Evolutionary conservation across 2,113 vertebrate genomes (phyloP).

Genomic region (Sprattus sprattus): DNA sequence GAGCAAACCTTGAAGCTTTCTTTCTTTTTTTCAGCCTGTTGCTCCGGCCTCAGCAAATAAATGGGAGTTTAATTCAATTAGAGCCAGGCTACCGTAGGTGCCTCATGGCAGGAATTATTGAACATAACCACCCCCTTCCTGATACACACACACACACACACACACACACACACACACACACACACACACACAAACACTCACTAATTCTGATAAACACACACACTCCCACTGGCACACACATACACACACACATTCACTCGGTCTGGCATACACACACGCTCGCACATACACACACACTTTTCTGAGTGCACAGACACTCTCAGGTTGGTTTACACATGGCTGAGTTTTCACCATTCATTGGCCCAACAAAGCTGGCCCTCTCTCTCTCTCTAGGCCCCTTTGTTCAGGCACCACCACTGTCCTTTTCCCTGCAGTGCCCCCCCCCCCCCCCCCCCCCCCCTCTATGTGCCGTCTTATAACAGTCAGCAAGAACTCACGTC

Average conservation of each 20-base stretch:
- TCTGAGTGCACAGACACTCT: conserved; percentile 48
- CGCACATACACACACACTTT: conserved; percentile 49
- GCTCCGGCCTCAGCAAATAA: conserved; percentile 91
- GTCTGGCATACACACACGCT: conserved; percentile 55
- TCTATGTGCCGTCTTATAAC: background rate
- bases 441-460: conserved; percentile 71
- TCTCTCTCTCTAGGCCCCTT: conserved; percentile 83
- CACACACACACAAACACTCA: conserved; percentile 51
- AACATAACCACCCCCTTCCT: conserved; percentile 76
- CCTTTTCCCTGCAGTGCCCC: conserved; percentile 72
- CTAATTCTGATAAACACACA: conserved; percentile 48
- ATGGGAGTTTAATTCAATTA: conserved; percentile 99
- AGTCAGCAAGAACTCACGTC: background rate
- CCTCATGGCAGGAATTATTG: conserved; percentile 90
- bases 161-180: conserved; percentile 45
- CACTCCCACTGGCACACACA: conserved; percentile 21
- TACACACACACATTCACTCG: conserved; percentile 15
- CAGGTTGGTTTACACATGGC: conserved; percentile 96
- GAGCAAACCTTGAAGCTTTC: conserved; percentile 79
- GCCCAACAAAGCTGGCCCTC: conserved; percentile 78
- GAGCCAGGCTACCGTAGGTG: conserved; percentile 85
- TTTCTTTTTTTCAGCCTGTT: conserved; percentile 74
- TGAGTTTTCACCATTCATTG: conserved; percentile 92
- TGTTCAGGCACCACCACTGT: conserved; percentile 89
- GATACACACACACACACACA: conserved; percentile 37